phyloP scores from a whole-genome alignment of 1,140 invertebrate species.

The Ditylenchus dipsaci region DNA sequence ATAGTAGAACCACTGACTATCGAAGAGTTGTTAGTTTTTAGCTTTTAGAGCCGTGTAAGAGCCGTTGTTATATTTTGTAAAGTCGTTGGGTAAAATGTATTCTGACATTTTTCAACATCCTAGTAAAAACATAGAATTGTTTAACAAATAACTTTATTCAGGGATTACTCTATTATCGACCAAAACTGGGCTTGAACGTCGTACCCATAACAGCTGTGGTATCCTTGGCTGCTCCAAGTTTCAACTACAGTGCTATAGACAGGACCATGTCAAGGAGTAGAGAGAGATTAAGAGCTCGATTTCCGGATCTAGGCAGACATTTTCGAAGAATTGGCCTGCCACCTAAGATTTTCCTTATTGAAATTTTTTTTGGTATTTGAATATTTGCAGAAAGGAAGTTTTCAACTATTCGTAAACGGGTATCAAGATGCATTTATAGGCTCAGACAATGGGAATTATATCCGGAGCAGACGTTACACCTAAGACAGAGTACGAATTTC shows the following conservation, averaged over 20 bases:
- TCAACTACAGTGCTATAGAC: slow-evolving; percentile 93
- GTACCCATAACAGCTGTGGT: slow-evolving; percentile 84
- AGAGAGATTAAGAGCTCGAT: slow-evolving; percentile 82
- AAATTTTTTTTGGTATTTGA: slow-evolving; percentile 7
- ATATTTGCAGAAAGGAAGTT: slow-evolving; percentile 75
- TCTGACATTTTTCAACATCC: no score
- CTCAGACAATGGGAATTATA: slow-evolving; percentile 79
- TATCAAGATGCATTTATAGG: slow-evolving; percentile 96
- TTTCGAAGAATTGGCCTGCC: slow-evolving; percentile 93
- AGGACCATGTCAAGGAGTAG: slow-evolving; percentile 90
- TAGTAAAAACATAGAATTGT: no score
- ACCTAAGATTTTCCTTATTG: slow-evolving; percentile 70
- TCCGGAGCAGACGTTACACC: slow-evolving; percentile 60
- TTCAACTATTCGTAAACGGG: slow-evolving; percentile 91
- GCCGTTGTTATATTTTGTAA: no score
- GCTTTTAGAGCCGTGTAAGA: no score
- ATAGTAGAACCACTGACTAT: no score
- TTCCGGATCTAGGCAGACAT: slow-evolving; percentile 79
- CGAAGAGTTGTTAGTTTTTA: no score
- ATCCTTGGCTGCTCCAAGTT: slow-evolving; percentile 89
- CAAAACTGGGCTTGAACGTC: slow-evolving; percentile 82
- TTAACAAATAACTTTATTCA: slow-evolving; percentile 18
- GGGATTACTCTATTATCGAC: slow-evolving; percentile 94
- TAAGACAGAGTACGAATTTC: slow-evolving; percentile 74
- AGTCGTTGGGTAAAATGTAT: no score